Base-by-base conservation (phyloP, 2,797 vertebrate genomes). In the Manis crassicaudata region DNA sequence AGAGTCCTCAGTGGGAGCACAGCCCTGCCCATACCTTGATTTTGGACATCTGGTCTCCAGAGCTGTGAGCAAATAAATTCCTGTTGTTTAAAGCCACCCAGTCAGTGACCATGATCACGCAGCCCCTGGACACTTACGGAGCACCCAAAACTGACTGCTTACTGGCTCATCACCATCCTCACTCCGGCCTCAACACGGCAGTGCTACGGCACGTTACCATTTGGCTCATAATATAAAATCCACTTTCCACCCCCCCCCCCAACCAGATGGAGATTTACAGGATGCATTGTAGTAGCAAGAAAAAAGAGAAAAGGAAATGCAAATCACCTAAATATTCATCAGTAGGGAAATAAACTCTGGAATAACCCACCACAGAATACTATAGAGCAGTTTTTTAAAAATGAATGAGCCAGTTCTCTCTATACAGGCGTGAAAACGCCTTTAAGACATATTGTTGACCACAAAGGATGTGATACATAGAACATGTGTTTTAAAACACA, bases 1-100 rank as follows among this genome's bases (percentile, higher is more conserved):
- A 0, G 8, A 68, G 12, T 12, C 35, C 3, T 68, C 14, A 35
- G 68, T 29, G 18, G 35, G n/a, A 32, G 16, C 1, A 0, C 0
- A 10, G 35, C 7, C 40, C 2, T 40, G 12, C 62, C 27, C 18
- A 62, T 23, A 82, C 37, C 43, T 56, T 46, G 27, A 16, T 20
- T 68, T 60, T 10, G 7, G 40, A 60, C 7, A 14, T 58, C 25
- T 8, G 25, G 72, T 18, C 63, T 89, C 56, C 56, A 17, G 37
- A 63, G 16, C 7, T 0, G 2, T 16, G 20, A 27, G 37, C 23
- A 35, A 54, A 35, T 35, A 6, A 29, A n/a, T 16, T 11, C 52
- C 67, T n/a, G 4, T 11, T 67, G 89, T 60, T 12, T 65, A 17
- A 37, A 18, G 68, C 23, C 58, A 4, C 40, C 6, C 2, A 1